Conservation (phyloP, 2,797 vertebrate species). For the Anguilla obscura region DNA sequence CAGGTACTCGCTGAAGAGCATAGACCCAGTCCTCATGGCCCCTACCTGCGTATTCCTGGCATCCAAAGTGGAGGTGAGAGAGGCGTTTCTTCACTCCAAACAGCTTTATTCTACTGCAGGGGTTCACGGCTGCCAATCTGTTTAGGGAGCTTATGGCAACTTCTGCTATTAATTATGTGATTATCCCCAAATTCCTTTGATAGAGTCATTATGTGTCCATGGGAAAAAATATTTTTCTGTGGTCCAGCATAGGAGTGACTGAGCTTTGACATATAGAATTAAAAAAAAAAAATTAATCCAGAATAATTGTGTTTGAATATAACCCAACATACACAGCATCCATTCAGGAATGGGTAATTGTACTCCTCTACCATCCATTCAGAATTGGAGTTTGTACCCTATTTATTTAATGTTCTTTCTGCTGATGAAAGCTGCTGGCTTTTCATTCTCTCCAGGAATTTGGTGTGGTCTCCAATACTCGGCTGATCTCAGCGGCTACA, state of each 20-base stretch:
- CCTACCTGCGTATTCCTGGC: conserved; percentile 99
- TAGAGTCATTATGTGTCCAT: not conserved
- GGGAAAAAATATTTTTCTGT: not conserved
- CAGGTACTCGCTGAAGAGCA: conserved; percentile 98
- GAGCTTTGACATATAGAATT: not conserved
- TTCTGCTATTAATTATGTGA: not conserved
- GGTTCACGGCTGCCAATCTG: not conserved
- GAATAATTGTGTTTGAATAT: not conserved
- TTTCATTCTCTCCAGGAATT: conserved; percentile 81
- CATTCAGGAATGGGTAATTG: too few relatives aligned
- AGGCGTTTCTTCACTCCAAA: conserved; percentile 25
- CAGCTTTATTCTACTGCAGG: not conserved
- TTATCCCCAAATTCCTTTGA: not conserved
- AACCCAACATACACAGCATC: not conserved
- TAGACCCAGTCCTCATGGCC: conserved; percentile 99
- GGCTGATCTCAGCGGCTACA: conserved; percentile 96
- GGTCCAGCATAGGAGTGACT: not conserved
- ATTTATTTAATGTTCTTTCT: not conserved
- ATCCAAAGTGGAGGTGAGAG: conserved; percentile 96
- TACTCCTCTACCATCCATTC: too few relatives aligned
- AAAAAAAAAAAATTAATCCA: not conserved
- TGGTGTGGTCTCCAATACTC: conserved; percentile 98
- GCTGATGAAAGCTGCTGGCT: not conserved
- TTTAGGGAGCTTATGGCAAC: not conserved
- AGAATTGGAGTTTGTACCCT: too few relatives aligned